Percentiles rank a stretch among this genome's conserved stretches.
These are phyloP conservation scores for Calosoma granatense DNA, from an alignment of 1,140 invertebrate genomes.

Conservation along the genomic window DNA sequence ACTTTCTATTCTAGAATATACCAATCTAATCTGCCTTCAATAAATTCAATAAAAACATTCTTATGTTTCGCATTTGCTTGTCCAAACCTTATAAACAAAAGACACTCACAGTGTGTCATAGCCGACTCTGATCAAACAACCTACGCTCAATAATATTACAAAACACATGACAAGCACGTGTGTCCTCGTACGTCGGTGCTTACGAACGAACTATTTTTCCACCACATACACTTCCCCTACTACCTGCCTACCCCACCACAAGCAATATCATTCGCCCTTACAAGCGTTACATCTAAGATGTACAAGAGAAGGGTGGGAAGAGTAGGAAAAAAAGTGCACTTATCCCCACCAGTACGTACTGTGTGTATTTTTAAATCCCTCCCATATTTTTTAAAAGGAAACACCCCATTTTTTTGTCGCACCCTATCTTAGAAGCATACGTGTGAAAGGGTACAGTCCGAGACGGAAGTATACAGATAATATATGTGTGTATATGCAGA, in stretches of 20 bases:
- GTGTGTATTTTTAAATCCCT: constrained; percentile 19
- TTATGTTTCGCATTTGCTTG: too few relatives aligned
- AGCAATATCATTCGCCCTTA: background rate
- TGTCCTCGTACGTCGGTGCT: too few relatives aligned
- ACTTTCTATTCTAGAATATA: too few relatives aligned
- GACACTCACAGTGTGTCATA: too few relatives aligned
- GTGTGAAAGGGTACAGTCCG: background rate
- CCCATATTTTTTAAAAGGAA: constrained; percentile 18
- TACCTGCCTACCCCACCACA: constrained; percentile 11
- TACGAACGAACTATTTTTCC: background rate
- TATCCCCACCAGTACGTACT: constrained; percentile 11
- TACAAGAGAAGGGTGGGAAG: constrained; percentile 8
- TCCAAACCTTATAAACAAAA: too few relatives aligned
- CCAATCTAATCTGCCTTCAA: too few relatives aligned
- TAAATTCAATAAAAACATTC: too few relatives aligned
- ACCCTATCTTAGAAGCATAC: background rate
- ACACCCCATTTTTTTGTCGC: constrained; percentile 19
- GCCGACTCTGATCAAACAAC: too few relatives aligned
- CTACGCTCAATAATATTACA: too few relatives aligned
- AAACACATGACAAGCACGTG: too few relatives aligned
- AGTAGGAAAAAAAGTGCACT: background rate
- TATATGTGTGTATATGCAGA: too few relatives aligned
- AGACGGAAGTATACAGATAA: too few relatives aligned
- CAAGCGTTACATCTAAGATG: constrained; percentile 10
- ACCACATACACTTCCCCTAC: constrained; percentile 2